Evolutionary conservation across 1,140 invertebrate species (phyloP).

Genomic region (Melitaea cinxia): DNA sequence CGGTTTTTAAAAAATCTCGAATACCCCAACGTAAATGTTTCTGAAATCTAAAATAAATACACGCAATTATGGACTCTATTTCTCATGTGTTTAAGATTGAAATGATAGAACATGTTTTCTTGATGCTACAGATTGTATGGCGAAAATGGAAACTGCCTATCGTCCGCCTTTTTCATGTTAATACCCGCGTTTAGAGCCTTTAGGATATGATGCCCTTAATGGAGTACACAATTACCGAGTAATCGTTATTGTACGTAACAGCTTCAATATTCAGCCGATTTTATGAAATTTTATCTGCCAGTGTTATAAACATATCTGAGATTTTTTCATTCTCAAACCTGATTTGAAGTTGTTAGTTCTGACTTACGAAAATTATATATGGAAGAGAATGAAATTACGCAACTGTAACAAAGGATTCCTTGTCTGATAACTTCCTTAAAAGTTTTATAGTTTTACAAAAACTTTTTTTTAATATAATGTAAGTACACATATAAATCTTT

Average conservation of each 20-base stretch:
- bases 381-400: too few species aligned
- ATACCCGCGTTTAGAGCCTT: constrained; percentile 18
- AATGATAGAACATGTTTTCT: background rate
- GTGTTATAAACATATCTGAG: background rate
- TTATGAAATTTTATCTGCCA: constrained; percentile 22
- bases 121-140: background rate
- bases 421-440: too few species aligned
- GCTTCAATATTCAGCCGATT: constrained; percentile 24
- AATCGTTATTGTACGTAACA: constrained; percentile 25
- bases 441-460: too few species aligned
- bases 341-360: too few species aligned
- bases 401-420: too few species aligned
- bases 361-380: too few species aligned
- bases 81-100: background rate
- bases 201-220: constrained; percentile 25
- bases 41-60: background rate
- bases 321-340: too few species aligned
- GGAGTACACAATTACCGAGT: constrained; percentile 29
- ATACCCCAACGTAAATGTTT: background rate
- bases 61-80: background rate
- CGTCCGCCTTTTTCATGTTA: constrained; percentile 38
- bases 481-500: too few species aligned
- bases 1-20: background rate
- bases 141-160: constrained; percentile 12
- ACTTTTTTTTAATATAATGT: too few species aligned